Evolutionary conservation across 2,888 invertebrate genomes (phyloP), one percentile per base, ranked within the genome.

Genomic region (Tortricodes alternella): DNA sequence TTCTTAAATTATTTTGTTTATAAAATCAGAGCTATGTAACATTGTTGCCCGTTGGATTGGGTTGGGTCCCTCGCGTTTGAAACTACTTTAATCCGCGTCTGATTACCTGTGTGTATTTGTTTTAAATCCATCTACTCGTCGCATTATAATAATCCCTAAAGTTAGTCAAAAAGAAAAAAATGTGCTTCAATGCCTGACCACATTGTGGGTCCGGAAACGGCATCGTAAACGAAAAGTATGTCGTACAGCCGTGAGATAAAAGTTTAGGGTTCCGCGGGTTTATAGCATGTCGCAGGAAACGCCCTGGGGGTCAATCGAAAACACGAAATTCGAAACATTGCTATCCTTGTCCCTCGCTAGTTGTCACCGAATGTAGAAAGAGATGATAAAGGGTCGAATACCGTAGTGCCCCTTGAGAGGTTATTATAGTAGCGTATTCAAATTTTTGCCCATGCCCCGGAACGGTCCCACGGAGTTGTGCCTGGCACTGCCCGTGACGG

Each of bases 401-500:
- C n/a, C n/a, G n/a, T 29, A 29, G 11, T 9, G 29, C 21, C 48
- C 41, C 55, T 29, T 21, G 48, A 55, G 55, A 49, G 55, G 18
- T 48, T 48, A 27, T 48, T 48, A 48, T 32, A 34, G 34, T 48
- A n/a, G n/a, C n/a, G 55, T 74, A 74, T 77, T 73, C 61, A 70
- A 70, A 73, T 70, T 61, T 56, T 58, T 35, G 56, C 53, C 38
- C 43, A 59, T 60, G 60, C 60, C 55, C n/a, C n/a, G n/a, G 57
- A 8, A 24, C 43, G 61, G 70, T 74, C 75, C 73, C 74, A 71
- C 69, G 67, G 69, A 65, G 46, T 46, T 63, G 67, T 64, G 59
- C 69, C 74, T 69, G 74, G 73, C 57, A 70, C 71, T 61, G 62
- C 55, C 58, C 52, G 67, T 41, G 27, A 35, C 35, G 41, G 19